Evolutionary conservation across 2,888 invertebrate species (phyloP).

Genomic region (Melanchra persicariae): DNA sequence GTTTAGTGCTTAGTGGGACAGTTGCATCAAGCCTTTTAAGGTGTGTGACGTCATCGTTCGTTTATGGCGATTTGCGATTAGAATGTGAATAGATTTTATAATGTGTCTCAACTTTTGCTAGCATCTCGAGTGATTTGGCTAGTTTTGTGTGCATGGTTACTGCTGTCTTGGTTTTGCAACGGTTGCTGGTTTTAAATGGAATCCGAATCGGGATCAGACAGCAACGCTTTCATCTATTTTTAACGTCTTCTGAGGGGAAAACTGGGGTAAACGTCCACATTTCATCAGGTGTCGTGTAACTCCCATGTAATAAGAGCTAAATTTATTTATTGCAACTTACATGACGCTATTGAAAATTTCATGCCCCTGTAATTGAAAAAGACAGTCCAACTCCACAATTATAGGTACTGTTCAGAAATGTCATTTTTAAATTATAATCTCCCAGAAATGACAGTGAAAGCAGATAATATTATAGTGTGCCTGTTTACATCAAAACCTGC

Average conservation of each 20-base stretch:
- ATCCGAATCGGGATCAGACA: neutral
- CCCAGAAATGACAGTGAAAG: slow-evolving; percentile 55
- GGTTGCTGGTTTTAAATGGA: neutral
- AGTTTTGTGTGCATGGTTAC: neutral
- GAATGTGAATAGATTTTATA: slow-evolving; percentile 17
- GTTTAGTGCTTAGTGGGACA: slow-evolving; percentile 45
- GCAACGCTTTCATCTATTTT: no score
- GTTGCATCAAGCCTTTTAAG: slow-evolving; percentile 57
- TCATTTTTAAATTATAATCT: slow-evolving; percentile 17
- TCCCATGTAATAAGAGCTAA: no score
- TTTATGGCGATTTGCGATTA: slow-evolving; percentile 30
- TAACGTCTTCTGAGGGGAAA: no score
- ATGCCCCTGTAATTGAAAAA: no score
- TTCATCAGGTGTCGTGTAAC: no score
- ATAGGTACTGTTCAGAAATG: no score
- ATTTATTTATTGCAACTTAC: no score
- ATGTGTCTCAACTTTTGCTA: neutral
- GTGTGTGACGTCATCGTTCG: slow-evolving; percentile 34
- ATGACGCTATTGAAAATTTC: neutral
- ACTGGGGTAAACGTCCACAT: no score
- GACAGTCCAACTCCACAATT: no score
- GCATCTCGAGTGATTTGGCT: neutral
- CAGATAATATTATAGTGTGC: slow-evolving; percentile 4
- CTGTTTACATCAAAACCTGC: slow-evolving; percentile 47
- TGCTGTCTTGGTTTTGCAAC: neutral